These are phyloP conservation scores for Halictus rubicundus DNA, from an alignment of 1,140 invertebrate genomes.

Conservation along the genomic window DNA sequence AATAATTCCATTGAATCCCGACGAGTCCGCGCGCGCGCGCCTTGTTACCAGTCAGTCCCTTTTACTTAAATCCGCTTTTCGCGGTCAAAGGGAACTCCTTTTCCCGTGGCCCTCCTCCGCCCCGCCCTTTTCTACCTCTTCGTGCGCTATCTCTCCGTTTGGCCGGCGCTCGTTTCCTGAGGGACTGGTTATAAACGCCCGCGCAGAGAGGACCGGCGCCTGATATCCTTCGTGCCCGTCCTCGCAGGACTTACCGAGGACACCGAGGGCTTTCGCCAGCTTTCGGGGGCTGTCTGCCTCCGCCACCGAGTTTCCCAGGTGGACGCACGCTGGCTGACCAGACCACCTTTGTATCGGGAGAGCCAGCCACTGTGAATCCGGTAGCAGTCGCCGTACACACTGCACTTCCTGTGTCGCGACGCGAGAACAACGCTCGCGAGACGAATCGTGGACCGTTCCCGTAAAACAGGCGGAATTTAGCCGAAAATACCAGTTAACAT, in stretches of 20 bases:
- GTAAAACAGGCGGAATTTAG: too few relatives aligned
- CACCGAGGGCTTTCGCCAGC: constrained; percentile 21
- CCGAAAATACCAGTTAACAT: too few relatives aligned
- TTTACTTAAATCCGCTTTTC: not conserved
- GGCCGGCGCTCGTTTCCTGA: constrained; percentile 41
- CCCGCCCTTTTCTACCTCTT: constrained; percentile 19
- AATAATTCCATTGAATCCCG: not conserved
- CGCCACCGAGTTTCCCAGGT: not conserved
- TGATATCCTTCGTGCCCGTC: constrained; percentile 38
- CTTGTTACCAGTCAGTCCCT: not conserved
- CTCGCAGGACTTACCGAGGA: constrained; percentile 16
- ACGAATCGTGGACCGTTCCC: not conserved
- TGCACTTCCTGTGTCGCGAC: constrained; percentile 55
- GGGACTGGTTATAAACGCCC: constrained; percentile 46
- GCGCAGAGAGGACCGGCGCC: constrained; percentile 41
- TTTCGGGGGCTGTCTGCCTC: constrained; percentile 30
- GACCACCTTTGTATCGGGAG: constrained; percentile 64
- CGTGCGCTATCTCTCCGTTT: constrained; percentile 15
- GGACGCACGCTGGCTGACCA: constrained; percentile 9
- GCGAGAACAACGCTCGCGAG: constrained; percentile 53
- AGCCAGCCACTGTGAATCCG: constrained; percentile 71
- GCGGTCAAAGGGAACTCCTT: constrained; percentile 17
- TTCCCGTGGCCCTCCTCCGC: not conserved
- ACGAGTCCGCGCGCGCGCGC: not conserved
- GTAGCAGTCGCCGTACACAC: constrained; percentile 61